Evolutionary conservation across 37 sponge, comb jelly and placozoan species (phyloP).

Genomic region (Amphimedon queenslandica): DNA sequence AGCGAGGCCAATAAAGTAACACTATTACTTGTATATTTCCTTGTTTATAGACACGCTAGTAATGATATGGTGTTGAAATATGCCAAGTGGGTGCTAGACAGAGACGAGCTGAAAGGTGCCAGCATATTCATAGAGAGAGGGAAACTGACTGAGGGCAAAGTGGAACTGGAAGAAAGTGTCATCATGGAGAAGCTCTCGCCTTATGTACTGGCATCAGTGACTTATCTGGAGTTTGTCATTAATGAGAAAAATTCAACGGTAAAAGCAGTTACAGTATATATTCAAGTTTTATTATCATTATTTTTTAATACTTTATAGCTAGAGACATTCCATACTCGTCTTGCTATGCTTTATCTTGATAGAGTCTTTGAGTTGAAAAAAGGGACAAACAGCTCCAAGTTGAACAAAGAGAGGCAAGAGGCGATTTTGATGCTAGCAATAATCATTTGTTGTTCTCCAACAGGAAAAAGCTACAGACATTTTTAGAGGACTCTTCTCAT

Average conservation of each 20-base stretch:
- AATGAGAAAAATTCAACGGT: conserved; percentile 27
- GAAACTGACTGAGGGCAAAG: neutral
- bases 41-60: conserved; percentile 18
- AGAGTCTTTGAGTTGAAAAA: conserved; percentile 33
- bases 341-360: conserved; percentile 55
- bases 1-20: no score
- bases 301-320: conserved; percentile 25
- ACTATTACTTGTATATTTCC: neutral
- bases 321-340: conserved; percentile 59
- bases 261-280: neutral
- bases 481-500: conserved; percentile 51
- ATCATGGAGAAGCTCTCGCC: conserved; percentile 55
- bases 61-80: conserved; percentile 68
- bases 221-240: conserved; percentile 66
- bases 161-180: conserved; percentile 7
- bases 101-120: conserved; percentile 50
- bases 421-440: neutral
- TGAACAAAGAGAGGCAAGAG: no score
- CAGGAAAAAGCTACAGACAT: conserved; percentile 38
- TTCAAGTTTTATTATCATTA: neutral
- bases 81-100: conserved; percentile 78
- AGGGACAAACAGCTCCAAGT: no score
- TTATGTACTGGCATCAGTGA: conserved; percentile 39
- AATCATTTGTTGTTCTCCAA: neutral
- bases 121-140: conserved; percentile 53